Base-by-base conservation (phyloP, 2,113 vertebrate genomes). In the Rhinoderma darwinii region DNA sequence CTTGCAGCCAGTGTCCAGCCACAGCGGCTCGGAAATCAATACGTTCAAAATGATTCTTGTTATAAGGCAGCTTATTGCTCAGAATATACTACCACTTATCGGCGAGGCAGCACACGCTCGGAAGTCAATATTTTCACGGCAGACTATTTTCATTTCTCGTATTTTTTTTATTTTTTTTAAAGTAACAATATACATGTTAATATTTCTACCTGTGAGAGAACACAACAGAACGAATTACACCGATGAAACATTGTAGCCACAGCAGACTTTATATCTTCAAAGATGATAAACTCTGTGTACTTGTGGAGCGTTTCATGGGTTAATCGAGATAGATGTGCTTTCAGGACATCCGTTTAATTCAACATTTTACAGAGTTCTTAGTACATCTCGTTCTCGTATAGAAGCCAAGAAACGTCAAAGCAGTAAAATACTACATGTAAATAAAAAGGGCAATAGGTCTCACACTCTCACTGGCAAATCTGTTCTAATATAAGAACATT, bases 11-110 rank as follows among this genome's bases (percentile, higher is more conserved):
- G 35, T 63, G 63, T 59, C 84, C 76, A 30, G 84, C 76, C 59
- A 17, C 44, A 11, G 75, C 72, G 4, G 25, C 76, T 66, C 22
- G 3, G 35, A 51, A 59, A 87, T 87, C 84, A 86, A 86, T 86
- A 79, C 15, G 2, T 39, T 41, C 20, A 30, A 78, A 63, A 56
- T 84, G 68, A 41, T 51, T 54, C 82, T 56, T 74, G 82, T 73
- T 68, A 73, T 47, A 20, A 5, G 32, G 44, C 35, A 41, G 68
- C 66, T 74, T 37, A 74, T 74, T 84, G 66, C 82, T 17, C 68
- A n/a, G 22, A 73, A 74, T 84, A 35, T 56, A 73, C 63, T 37
- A 56, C 66, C 66, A 74, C 32, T 54, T 74, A 84, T 74, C 22
- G 68, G 25, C 25, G 44, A 66, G 66, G 27, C 63, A 4, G 82